Base-by-base conservation (phyloP, 2,113 vertebrate species). In the Turdus rufiventris region DNA sequence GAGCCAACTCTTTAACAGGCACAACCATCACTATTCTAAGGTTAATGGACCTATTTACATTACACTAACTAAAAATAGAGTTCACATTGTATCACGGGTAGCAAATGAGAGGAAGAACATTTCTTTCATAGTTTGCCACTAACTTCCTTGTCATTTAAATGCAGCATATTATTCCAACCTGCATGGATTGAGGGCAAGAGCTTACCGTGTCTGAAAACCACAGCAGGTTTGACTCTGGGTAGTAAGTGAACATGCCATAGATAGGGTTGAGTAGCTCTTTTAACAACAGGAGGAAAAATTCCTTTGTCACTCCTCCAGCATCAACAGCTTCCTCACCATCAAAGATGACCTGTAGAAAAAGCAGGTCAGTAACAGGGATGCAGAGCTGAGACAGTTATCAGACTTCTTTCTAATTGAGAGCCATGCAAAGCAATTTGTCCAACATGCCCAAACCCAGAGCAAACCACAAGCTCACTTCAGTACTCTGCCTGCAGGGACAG, bases 151-250 rank as follows among this genome's bases (percentile, higher is more conserved):
- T 28, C 10, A 50, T 63, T 75, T 60, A 47, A 94, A 84, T 17
- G n/a, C 33, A 93, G 74, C 10, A 10, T 17, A 50, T 80, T 31
- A 58, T 51, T 70, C 33, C 67, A 89, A 1, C 18, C 23, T 56
- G 25, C 2, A 12, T 1, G 12, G 31, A 48, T 0, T 45, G 40
- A 85, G 48, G 33, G 42, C 61, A 76, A 84, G 33, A 47, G 93
- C 98, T 98, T 95, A 99, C 99, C 94, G 98, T 99, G 92, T 99
- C 99, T 68, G 99, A 99, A 97, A 99, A 99, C 99, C 99, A 99
- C 83, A 99, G 97, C 66, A 99, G 98, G 97, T 99, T 99, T 77
- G 99, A 99, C 63, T 99, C 99, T n/a, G 98, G 97, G 85, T 99
- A 99, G 85, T 98, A 98, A 34, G 99, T 99, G 97, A 99, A 99